Conservation (phyloP, 2,797 vertebrate genomes). For the Lepidocolaptes lacrymiger region DNA sequence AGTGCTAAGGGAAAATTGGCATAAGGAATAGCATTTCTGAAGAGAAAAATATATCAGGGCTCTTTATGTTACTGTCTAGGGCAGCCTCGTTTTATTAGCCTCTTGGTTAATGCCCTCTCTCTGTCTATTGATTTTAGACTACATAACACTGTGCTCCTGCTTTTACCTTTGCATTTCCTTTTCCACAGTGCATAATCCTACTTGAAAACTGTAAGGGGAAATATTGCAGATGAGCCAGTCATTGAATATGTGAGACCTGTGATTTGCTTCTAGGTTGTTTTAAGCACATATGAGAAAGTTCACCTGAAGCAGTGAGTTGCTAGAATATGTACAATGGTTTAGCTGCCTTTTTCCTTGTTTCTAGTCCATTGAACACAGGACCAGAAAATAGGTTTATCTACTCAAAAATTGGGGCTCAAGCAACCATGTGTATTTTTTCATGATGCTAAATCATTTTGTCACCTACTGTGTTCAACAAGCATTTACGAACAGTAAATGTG, state of each 20-base stretch:
- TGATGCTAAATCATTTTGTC: slow-evolving; percentile 76
- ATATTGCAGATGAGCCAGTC: neutral
- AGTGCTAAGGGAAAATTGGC: slow-evolving; percentile 53
- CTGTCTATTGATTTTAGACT: slow-evolving; percentile 65
- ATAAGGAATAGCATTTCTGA: slow-evolving; percentile 34
- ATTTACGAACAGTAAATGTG: slow-evolving; percentile 71
- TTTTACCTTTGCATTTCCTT: slow-evolving; percentile 54
- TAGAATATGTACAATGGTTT: slow-evolving; percentile 42
- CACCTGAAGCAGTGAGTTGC: slow-evolving; percentile 30
- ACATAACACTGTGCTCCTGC: slow-evolving; percentile 25
- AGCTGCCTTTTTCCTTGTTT: slow-evolving; percentile 68
- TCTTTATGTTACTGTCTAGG: slow-evolving; percentile 63
- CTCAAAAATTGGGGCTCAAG: slow-evolving; percentile 74
- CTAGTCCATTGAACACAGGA: slow-evolving; percentile 72
- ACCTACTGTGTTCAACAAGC: slow-evolving; percentile 75
- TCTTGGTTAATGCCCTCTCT: slow-evolving; percentile 67
- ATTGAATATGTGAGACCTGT: slow-evolving; percentile 2
- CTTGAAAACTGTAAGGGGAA: slow-evolving; percentile 36
- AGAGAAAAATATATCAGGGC: slow-evolving; percentile 64
- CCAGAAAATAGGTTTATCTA: slow-evolving; percentile 74
- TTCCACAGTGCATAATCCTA: slow-evolving; percentile 8
- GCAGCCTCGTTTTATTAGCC: slow-evolving; percentile 74
- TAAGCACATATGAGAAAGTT: slow-evolving; percentile 52
- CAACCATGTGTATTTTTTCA: slow-evolving; percentile 74
- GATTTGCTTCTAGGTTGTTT: slow-evolving; percentile 54